These are phyloP conservation scores for Euwallacea fornicatus DNA, from an alignment of 1,140 invertebrate species.

Conservation along the genomic window DNA sequence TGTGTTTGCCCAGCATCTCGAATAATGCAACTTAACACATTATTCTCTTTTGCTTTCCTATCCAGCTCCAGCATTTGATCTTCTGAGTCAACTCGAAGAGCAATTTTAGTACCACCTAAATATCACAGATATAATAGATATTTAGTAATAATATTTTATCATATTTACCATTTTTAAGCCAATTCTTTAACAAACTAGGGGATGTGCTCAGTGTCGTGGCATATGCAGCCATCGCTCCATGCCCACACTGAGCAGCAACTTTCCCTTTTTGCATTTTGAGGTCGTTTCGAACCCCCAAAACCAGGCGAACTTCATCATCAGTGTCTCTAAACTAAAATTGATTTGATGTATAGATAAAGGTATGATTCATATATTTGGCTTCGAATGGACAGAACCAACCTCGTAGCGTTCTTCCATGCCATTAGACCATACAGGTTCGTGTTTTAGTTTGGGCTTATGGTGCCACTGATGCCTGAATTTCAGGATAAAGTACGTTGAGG, in stretches of 20 bases:
- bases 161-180: slow-evolving; percentile 68
- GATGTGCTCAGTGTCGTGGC: slow-evolving; percentile 65
- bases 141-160: slow-evolving; percentile 1
- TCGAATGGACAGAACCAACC: slow-evolving; percentile 32
- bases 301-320: slow-evolving; percentile 71
- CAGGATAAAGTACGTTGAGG: slow-evolving; percentile 42
- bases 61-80: slow-evolving; percentile 66
- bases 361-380: not conserved
- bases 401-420: slow-evolving; percentile 50
- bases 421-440: slow-evolving; percentile 36
- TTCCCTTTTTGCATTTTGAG: slow-evolving; percentile 95
- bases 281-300: slow-evolving; percentile 85
- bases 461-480: slow-evolving; percentile 33
- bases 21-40: slow-evolving; percentile 74
- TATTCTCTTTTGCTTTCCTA: slow-evolving; percentile 66
- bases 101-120: slow-evolving; percentile 56
- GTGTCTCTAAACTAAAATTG: slow-evolving; percentile 48
- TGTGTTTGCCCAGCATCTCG: slow-evolving; percentile 90
- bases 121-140: not conserved
- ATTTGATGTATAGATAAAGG: not conserved
- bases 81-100: slow-evolving; percentile 63
- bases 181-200: slow-evolving; percentile 67
- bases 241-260: slow-evolving; percentile 88
- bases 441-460: slow-evolving; percentile 26
- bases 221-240: slow-evolving; percentile 83